phyloP scores from a whole-genome alignment of 1,140 invertebrate species.

The Ceratina calcarata region DNA sequence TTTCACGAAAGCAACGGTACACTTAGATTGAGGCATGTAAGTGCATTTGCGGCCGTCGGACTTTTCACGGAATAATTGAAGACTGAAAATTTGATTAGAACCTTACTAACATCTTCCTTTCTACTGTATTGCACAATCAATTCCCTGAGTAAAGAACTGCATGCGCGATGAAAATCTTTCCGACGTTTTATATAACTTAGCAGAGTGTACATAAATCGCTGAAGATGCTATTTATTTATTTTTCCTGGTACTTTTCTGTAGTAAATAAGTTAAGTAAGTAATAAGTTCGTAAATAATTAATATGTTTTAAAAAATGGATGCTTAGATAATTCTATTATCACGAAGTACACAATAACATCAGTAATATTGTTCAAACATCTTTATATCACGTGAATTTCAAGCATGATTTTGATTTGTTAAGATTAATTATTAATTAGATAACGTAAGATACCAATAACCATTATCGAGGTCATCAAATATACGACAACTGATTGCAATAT shows the following conservation, averaged over 20 bases:
- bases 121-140: no score
- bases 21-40: conserved; percentile 6
- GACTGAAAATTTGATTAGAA: no score
- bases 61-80: no score
- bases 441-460: no score
- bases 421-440: no score
- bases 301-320: background rate
- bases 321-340: background rate
- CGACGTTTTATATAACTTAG: background rate
- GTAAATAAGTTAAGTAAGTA: no score
- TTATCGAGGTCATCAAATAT: background rate
- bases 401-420: background rate
- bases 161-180: background rate
- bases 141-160: background rate
- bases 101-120: no score
- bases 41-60: background rate
- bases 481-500: background rate
- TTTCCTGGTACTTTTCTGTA: background rate
- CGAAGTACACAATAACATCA: background rate
- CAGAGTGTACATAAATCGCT: background rate
- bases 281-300: background rate
- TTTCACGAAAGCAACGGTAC: background rate
- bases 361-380: background rate
- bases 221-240: background rate
- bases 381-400: background rate